Evolutionary conservation across 2,797 vertebrate genomes (phyloP).

Genomic region (Spheniscus humboldti): DNA sequence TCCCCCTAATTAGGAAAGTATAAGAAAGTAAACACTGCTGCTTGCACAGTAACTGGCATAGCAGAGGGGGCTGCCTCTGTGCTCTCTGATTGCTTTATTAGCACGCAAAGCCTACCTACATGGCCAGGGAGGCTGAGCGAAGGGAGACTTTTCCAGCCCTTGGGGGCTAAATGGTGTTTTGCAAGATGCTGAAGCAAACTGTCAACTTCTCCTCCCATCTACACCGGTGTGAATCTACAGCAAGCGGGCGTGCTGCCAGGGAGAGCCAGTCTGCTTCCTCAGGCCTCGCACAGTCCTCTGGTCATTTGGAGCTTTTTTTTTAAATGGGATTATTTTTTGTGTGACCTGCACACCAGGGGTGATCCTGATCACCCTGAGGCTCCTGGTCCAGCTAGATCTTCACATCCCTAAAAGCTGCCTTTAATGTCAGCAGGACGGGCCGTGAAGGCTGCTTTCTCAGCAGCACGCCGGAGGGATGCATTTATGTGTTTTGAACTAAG

Average conservation of each 20-base stretch:
- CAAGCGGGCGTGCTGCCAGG: accelerated
- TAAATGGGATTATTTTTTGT: not conserved
- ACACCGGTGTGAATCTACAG: not conserved
- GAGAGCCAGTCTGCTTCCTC: not conserved
- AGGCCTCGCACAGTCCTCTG: accelerated
- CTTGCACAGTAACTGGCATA: not conserved
- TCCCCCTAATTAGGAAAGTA: slow-evolving; percentile 48
- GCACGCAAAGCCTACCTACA: not conserved
- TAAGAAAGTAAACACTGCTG: slow-evolving; percentile 27
- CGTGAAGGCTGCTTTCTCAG: not conserved
- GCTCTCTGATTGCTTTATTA: not conserved
- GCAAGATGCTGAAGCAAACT: not conserved
- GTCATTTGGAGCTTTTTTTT: not conserved
- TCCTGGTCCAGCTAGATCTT: not conserved
- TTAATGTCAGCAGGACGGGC: accelerated
- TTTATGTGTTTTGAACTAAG: not conserved
- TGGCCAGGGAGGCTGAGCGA: not conserved
- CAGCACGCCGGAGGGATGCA: accelerated
- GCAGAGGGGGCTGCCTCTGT: not conserved
- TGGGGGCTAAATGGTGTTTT: not conserved
- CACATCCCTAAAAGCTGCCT: not conserved
- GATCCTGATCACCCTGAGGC: not conserved
- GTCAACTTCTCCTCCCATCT: not conserved
- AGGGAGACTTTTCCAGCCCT: not conserved
- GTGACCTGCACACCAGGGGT: not conserved